Evolutionary conservation across 2,888 invertebrate species (phyloP).

Genomic region (Aleiodes leptofemur): DNA sequence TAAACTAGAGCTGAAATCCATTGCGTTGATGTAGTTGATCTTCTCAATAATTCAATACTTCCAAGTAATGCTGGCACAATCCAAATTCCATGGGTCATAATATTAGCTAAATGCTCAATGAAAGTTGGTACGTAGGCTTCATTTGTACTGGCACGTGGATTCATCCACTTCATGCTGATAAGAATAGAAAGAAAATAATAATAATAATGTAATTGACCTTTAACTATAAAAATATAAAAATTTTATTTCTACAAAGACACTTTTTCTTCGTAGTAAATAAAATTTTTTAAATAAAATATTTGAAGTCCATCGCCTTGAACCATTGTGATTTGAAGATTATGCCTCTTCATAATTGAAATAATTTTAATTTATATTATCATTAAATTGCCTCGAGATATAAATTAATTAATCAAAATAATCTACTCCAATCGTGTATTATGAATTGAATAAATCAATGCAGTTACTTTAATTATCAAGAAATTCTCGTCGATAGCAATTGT

Average conservation of each 20-base stretch:
- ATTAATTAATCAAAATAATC: too few relatives aligned
- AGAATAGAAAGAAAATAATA: not conserved
- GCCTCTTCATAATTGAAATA: too few relatives aligned
- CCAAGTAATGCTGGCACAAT: constrained; percentile 91
- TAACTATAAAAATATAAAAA: not conserved
- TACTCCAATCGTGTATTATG: too few relatives aligned
- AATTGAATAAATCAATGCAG: too few relatives aligned
- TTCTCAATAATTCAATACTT: constrained; percentile 83
- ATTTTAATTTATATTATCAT: too few relatives aligned
- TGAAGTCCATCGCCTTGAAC: too few relatives aligned
- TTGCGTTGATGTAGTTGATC: constrained; percentile 86
- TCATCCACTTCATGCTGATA: constrained; percentile 85
- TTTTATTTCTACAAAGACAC: not conserved
- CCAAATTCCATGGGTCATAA: constrained; percentile 93
- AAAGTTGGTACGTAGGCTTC: constrained; percentile 92
- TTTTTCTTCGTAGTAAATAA: not conserved
- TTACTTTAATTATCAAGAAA: too few relatives aligned
- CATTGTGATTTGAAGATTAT: too few relatives aligned
- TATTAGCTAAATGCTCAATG: constrained; percentile 94
- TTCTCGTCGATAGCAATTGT: too few relatives aligned
- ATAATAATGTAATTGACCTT: not conserved
- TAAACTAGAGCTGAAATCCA: constrained; percentile 89
- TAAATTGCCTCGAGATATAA: too few relatives aligned
- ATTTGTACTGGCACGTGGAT: constrained; percentile 83
- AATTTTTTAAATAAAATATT: not conserved